These are phyloP conservation scores for Cherax destructor DNA, from an alignment of 1,140 invertebrate species.

Conservation along the genomic window DNA sequence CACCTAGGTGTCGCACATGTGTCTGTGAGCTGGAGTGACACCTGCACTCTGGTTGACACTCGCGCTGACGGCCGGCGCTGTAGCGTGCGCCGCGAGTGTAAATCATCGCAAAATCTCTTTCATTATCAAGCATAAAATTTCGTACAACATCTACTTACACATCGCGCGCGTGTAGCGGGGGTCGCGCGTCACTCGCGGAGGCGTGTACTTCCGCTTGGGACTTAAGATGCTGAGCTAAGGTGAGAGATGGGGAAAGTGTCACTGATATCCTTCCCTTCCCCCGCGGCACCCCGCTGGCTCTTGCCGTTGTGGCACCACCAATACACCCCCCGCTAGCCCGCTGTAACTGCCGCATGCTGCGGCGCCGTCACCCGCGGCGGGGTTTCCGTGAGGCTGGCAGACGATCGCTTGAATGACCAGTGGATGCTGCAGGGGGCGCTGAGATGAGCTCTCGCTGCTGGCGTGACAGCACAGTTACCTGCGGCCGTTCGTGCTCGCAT, in stretches of 20 bases:
- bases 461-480: constrained; percentile 60
- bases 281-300: not conserved
- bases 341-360: too few species aligned
- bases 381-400: not conserved
- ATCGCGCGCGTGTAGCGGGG: not conserved
- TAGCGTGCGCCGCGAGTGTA: not conserved
- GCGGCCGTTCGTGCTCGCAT: constrained; percentile 59
- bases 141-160: not conserved
- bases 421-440: not conserved
- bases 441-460: constrained; percentile 1
- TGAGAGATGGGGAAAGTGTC: not conserved
- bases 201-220: not conserved
- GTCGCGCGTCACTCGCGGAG: not conserved
- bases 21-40: too few species aligned
- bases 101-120: not conserved
- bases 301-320: too few species aligned
- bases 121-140: constrained; percentile 31
- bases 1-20: too few species aligned
- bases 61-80: not conserved
- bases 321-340: not conserved
- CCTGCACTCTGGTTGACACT: not conserved
- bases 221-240: not conserved
- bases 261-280: not conserved
- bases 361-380: too few species aligned
- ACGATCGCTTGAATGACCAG: not conserved